A percentile compares a stretch with the other conserved stretches of the same genome.
Conservation (phyloP, 2,888 invertebrate genomes). For the Perizoma affinitatum region DNA sequence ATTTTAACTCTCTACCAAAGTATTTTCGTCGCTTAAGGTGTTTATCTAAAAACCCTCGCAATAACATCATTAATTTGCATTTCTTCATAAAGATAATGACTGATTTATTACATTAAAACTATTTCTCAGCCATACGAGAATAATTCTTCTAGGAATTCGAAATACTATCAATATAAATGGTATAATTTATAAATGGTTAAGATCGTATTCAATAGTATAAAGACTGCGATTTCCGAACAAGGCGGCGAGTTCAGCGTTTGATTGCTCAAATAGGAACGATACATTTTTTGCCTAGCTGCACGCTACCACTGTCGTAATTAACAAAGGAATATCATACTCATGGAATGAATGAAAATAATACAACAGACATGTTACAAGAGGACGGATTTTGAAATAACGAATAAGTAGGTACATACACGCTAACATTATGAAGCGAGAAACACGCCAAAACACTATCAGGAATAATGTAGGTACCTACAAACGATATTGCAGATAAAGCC, state of each 20-base stretch:
- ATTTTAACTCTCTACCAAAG: too few species aligned
- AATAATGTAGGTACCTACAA: conserved; percentile 1
- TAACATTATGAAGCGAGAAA: conserved; percentile 1
- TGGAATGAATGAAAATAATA: conserved; percentile 13
- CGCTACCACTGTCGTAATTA: background rate
- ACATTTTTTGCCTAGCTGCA: background rate
- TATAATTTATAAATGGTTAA: too few species aligned
- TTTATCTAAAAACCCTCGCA: too few species aligned
- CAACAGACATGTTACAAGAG: conserved; percentile 5
- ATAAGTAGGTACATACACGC: background rate
- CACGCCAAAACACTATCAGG: background rate
- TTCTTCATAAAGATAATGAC: background rate
- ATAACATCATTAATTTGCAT: too few species aligned
- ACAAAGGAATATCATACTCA: background rate
- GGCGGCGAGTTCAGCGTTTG: too few species aligned
- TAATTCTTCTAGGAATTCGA: too few species aligned
- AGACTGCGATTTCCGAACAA: too few species aligned
- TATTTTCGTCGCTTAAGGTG: too few species aligned
- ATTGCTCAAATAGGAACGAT: too few species aligned
- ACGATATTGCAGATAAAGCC: conserved; percentile 3
- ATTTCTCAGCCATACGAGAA: too few species aligned
- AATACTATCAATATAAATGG: too few species aligned
- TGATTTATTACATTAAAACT: background rate
- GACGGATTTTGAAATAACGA: conserved; percentile 19
- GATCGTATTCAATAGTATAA: too few species aligned